Base-by-base conservation (phyloP, 2,888 invertebrate species). In the Theristus sp. region DNA sequence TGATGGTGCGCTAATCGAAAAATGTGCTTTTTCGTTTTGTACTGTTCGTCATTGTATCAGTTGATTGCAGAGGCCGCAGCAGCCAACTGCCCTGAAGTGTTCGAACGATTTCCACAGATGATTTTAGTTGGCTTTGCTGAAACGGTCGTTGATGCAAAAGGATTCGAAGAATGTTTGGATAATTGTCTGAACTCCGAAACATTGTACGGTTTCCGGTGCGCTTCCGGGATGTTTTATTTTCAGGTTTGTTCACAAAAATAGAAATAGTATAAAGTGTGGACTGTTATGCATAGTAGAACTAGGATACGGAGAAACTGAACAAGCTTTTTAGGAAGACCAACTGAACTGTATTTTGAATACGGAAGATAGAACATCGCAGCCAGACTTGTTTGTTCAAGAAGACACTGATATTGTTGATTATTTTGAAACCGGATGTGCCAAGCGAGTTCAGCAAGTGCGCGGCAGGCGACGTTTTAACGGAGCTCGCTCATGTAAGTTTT, bases 91-190 rank as follows among this genome's bases (percentile, higher is more conserved):
- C 65, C 67, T 20, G 57, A 64, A 10, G 65, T 69, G 2, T 73
- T 69, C 63, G 64, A 66, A 28, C 68, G 72, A 1, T 67, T 66
- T 55, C 72, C 72, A 10, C 72, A 72, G 60, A 72, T 70, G 70
- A 73, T 72, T 52, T 66, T 72, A 1, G 72, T 72, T 20, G 72
- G 72, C 2, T 71, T 72, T 58, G 73, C 73, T 0, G 72, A 73
- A 59, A 69, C 69, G 1, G 72, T 72, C 24, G 66, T 69, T 10
- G 72, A 73, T 57, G 66, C 72, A 13, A 61, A 68, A n/a, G 64
- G 65, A 1, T 67, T 72, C 59, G 71, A 72, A 58, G 67, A 72
- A 38, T 72, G 72, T 63, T 70, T 72, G 58, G 69, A 71, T 61
- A 68, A 67, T 24, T 72, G 72, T 61, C 61, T 72, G 47, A 73